These are phyloP conservation scores for Caenorhabditis japonica DNA, from an alignment of 2,888 invertebrate genomes.

Conservation along the genomic window DNA sequence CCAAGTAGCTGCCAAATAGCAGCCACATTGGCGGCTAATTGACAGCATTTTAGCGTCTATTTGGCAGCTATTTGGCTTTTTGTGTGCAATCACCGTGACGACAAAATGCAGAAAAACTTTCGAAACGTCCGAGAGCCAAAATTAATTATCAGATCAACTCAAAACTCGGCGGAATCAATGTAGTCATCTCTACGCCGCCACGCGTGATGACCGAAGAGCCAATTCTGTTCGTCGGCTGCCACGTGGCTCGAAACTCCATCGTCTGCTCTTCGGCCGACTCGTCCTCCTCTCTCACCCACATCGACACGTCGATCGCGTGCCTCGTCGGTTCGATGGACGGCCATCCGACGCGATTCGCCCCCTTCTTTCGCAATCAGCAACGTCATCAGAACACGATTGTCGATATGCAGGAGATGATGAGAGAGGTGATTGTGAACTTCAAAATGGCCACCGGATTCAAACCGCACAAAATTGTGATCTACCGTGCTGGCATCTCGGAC, in stretches of 20 bases:
- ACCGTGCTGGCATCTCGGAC: conserved; percentile 28
- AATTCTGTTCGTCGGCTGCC: conserved; percentile 47
- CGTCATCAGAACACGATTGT: conserved; percentile 10
- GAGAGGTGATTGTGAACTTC: conserved; percentile 40
- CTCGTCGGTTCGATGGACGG: conserved; percentile 50
- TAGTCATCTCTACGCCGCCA: conserved; percentile 14
- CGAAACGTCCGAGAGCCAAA: too few species aligned
- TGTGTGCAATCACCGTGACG: too few species aligned
- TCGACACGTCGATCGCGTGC: conserved; percentile 35
- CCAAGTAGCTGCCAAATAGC: too few species aligned
- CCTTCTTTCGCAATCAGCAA: conserved; percentile 33
- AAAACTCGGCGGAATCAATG: conserved; percentile 48
- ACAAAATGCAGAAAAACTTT: too few species aligned
- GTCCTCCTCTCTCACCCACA: conserved; percentile 1
- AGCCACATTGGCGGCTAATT: too few species aligned
- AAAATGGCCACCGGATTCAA: conserved; percentile 25
- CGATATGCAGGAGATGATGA: conserved; percentile 33
- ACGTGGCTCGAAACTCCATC: conserved; percentile 25
- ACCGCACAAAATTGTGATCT: conserved; percentile 44
- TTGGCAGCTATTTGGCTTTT: too few species aligned
- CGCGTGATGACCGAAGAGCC: conserved; percentile 11
- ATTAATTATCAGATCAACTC: conserved; percentile 33
- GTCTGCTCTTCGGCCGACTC: conserved; percentile 3
- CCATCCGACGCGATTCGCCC: conserved; percentile 38
- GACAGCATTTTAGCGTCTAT: too few species aligned